Conservation (phyloP, 92 coral and sea anemone species). For the Phenganax stokvisi region DNA sequence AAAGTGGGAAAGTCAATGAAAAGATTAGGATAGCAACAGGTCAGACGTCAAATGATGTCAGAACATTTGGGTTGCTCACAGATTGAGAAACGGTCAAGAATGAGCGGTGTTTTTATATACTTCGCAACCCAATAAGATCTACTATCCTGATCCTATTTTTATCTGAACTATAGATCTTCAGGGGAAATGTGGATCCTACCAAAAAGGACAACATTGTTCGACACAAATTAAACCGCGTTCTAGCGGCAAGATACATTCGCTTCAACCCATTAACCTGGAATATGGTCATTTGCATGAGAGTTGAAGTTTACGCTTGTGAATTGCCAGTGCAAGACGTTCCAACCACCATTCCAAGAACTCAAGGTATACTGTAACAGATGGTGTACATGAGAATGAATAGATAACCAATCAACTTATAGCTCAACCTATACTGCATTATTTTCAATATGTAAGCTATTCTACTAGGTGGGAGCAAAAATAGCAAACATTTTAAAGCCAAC, state of each 20-base stretch:
- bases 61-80: too few species aligned
- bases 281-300: constrained; percentile 28
- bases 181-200: constrained; percentile 3
- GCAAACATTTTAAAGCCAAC: too few species aligned
- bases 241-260: constrained; percentile 31
- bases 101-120: too few species aligned
- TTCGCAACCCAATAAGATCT: too few species aligned
- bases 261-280: constrained; percentile 29
- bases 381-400: not conserved
- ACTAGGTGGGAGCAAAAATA: too few species aligned
- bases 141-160: not conserved
- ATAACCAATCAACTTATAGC: too few species aligned
- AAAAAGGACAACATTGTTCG: constrained; percentile 26
- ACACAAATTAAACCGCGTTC: constrained; percentile 8
- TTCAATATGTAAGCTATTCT: not conserved
- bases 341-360: constrained; percentile 18
- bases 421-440: not conserved
- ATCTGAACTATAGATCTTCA: constrained; percentile 16
- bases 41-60: too few species aligned
- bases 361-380: not conserved
- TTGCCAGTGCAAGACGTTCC: constrained; percentile 5
- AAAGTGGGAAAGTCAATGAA: too few species aligned
- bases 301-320: constrained; percentile 37
- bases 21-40: too few species aligned
- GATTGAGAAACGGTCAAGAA: too few species aligned